Evolutionary conservation across 2,797 vertebrate species (phyloP), one percentile per base, ranked within the genome.

Genomic region (Fistularia commersonii): DNA sequence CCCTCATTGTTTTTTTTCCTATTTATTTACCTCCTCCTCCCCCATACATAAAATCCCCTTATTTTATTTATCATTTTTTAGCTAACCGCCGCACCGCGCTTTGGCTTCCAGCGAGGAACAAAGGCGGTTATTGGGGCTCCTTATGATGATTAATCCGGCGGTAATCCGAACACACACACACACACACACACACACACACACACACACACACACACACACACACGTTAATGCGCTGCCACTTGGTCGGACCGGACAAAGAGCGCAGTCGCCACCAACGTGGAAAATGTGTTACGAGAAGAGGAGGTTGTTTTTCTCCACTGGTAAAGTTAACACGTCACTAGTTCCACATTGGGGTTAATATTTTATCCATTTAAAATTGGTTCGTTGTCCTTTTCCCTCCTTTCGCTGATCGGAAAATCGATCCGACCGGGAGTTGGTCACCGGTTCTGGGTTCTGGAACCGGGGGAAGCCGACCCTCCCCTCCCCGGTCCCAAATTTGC

Each of bases 201-300:
- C n/a, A n/a, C n/a, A n/a, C n/a, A n/a, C n/a, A n/a, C n/a, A n/a
- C n/a, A n/a, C 72, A 54, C 65, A 70, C 74, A 66, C 87, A 87
- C 72, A 78, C 91, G 88, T 89, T 91, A 89, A 87, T 89, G 86
- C 86, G 83, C 80, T 57, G 61, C 60, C 49, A 69, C n/a, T 48
- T 77, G 76, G 41, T 89, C 74, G 68, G 70, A 82, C 77, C 61
- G 86, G 90, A 91, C 90, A 92, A 92, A 91, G 89, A 85, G 82
- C 81, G 69, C 68, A 51, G 70, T 55, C 66, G 75, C 75, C 65
- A 66, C 70, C 74, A 52, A 32, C 49, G 57, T 69, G 67, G 57
- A 69, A 60, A 60, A 74, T 41, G 12, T 68, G 32, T 33, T 32
- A 37, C n/a, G n/a, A n/a, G n/a, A n/a, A n/a, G n/a, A 54, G 38